phyloP scores from a whole-genome alignment of 2,113 vertebrate genomes.

The Taurulus bubalis region DNA sequence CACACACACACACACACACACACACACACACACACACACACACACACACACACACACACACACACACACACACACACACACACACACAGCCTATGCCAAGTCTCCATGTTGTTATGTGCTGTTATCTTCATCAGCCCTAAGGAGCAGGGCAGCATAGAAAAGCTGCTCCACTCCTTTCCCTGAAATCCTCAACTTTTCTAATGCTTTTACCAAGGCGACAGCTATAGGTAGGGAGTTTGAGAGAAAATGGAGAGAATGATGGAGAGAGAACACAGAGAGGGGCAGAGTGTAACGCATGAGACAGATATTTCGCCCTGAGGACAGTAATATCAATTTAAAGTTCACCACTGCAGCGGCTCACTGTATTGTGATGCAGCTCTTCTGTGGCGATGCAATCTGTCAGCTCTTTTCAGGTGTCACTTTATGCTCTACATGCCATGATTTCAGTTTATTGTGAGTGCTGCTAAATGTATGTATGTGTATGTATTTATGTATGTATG shows the following conservation, averaged over 20 bases:
- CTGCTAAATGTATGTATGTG: background rate
- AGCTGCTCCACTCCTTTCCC: conserved; percentile 28
- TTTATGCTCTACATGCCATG: background rate
- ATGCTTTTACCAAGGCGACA: conserved; percentile 25
- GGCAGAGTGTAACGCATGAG: conserved; percentile 35
- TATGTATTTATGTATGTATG: background rate
- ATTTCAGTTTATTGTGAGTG: background rate
- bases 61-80: conserved; percentile 15
- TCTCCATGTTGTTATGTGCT: conserved; percentile 45
- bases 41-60: conserved; percentile 27
- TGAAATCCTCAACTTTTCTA: conserved; percentile 47
- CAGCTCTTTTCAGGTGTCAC: conserved; percentile 22
- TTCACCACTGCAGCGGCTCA: conserved; percentile 23
- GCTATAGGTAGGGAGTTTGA: conserved; percentile 41
- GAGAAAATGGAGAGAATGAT: conserved; percentile 39
- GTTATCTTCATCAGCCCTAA: conserved; percentile 69
- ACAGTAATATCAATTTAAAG: conserved; percentile 63
- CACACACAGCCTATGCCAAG: conserved; percentile 23
- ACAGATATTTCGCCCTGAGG: conserved; percentile 57
- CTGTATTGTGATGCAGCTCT: conserved; percentile 32
- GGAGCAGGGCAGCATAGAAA: conserved; percentile 37
- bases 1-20: conserved; percentile 28
- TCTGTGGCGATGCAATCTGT: background rate
- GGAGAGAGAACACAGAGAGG: conserved; percentile 17
- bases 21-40: conserved; percentile 4